phyloP scores from a whole-genome alignment of 2,888 invertebrate genomes.

The Hypsopygia costalis region DNA sequence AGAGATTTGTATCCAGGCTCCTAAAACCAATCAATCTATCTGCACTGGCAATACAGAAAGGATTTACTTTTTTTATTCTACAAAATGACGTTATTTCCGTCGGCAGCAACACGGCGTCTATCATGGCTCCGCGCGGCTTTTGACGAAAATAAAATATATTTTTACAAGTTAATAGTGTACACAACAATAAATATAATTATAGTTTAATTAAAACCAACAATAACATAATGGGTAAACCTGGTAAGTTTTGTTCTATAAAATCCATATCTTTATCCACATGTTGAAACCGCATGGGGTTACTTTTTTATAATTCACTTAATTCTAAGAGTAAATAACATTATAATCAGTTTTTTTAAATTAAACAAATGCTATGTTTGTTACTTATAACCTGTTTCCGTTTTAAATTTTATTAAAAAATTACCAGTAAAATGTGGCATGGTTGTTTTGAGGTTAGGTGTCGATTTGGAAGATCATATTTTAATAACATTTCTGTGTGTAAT shows the following conservation, averaged over 20 bases:
- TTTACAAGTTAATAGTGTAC: conserved; percentile 53
- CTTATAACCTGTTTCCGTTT: too few species aligned
- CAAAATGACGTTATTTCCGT: conserved; percentile 68
- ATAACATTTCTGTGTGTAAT: too few species aligned
- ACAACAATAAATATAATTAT: conserved; percentile 18
- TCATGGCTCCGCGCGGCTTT: conserved; percentile 48
- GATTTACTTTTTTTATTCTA: too few species aligned
- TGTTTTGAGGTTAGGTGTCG: too few species aligned
- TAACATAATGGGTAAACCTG: conserved; percentile 62
- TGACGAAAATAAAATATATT: conserved; percentile 48
- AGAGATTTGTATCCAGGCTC: too few species aligned
- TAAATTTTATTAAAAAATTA: too few species aligned
- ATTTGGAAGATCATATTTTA: too few species aligned
- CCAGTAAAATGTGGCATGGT: too few species aligned
- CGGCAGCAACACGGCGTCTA: conserved; percentile 42
- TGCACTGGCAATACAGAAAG: too few species aligned
- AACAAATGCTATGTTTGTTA: too few species aligned
- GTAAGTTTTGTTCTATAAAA: conserved; percentile 36
- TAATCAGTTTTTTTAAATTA: not conserved
- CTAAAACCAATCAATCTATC: too few species aligned
- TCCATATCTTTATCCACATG: conserved; percentile 14
- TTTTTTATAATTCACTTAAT: conserved; percentile 17
- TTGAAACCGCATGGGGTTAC: conserved; percentile 36
- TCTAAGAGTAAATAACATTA: conserved; percentile 2
- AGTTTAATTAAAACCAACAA: conserved; percentile 19